Evolutionary conservation across 2,888 invertebrate genomes (phyloP), one percentile per base, ranked within the genome.

Genomic region (Philereme transversata): DNA sequence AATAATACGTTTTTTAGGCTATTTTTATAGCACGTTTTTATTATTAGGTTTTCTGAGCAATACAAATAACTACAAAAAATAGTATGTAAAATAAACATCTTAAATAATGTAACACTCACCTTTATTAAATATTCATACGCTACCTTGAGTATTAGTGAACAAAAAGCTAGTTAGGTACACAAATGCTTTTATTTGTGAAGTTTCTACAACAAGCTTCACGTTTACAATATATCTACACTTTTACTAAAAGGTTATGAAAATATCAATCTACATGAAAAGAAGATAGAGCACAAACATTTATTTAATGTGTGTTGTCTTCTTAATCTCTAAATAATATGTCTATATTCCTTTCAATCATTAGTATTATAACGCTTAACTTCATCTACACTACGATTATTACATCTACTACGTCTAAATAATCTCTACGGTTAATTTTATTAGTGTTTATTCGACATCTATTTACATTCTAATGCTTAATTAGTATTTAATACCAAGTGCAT

Each of bases 341-440:
- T 43, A 10, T 4, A 3, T 34, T 40, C 33, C 33, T 22, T 55
- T 5, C 8, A 11, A 43, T 33, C 45, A 34, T 57, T 57, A 57
- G 57, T 57, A 35, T 41, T 38, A 36, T 10, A 36, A 4, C 6
- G 0, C 11, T 47, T 22, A 57, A 33, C 51, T 50, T 54, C 45
- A 54, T 5, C 47, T 60, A 51, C 11, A 44, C 22, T 55, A 48
- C n/a, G 35, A 36, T 43, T 57, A 36, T 6, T 9, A 41, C 48
- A 35, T 5, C 33, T 11, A 46, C 41, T 47, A 52, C 9, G 40
- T 51, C 51, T 57, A 57, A n/a, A 5, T 48, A 60, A 47, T 61
- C 67, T 72, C 70, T 73, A 77, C 69, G 67, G 60, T 69, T 70
- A 71, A 22, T 59, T 51, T 50, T 46, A 62, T 47, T 41, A 40